Base-by-base conservation (phyloP, 2,888 invertebrate species). In the Seira ritae region DNA sequence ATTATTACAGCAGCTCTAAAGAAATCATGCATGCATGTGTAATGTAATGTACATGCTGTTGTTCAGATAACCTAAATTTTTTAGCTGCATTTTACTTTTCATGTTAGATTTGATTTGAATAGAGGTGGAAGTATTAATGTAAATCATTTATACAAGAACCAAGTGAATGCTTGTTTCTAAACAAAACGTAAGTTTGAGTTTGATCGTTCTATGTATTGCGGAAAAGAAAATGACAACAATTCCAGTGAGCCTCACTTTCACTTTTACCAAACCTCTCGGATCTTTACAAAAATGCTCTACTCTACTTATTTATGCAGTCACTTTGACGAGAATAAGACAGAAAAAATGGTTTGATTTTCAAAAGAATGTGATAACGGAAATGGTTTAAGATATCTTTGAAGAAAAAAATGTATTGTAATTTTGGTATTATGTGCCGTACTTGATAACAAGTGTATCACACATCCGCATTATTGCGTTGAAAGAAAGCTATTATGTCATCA, bases 211-310 rank as follows among this genome's bases (percentile, higher is more conserved):
- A 42, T 42, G 12, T 42, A 50, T 2, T 50, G 50, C 50, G 50
- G 17, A 50, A 50, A 12, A 50, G 1, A 15, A 50, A 74, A 66
- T 74, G 66, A 46, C 55, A 67, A 24, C 50, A 50, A 62, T 24
- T 23, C 17, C 50, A 66, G 50, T 50, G 42, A 75, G 67, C 67
- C 67, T 75, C 75, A 75, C 75, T 65, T 75, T n/a, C n/a, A n/a
- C n/a, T n/a, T n/a, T n/a, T n/a, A n/a, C n/a, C n/a, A n/a, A n/a
- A n/a, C 2, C 8, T 24, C 15, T 42, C 23, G 66, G 62, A 46
- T 67, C 67, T 24, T 50, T 17, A n/a, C 50, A 42, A 75, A 66
- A 75, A 46, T 75, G 75, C 67, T 55, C 75, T 75, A 67, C 67
- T 55, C 75, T 46, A 67, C 42, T 75, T 75, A 66, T 67, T 73